Conservation (phyloP, 2,888 invertebrate genomes). For the Pheosia tremula region DNA sequence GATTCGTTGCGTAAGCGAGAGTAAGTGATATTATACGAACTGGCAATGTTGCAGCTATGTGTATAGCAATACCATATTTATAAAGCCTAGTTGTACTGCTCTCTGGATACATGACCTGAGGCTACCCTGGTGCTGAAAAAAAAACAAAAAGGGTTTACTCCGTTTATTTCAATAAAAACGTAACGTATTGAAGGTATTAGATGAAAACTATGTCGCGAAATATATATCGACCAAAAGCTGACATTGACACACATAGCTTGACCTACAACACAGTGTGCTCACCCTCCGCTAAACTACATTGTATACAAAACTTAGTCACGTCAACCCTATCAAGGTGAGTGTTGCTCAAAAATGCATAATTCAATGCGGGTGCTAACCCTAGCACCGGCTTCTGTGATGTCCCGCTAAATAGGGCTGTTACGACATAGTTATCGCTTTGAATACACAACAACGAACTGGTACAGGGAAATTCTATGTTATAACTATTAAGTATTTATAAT, state of each 20-base stretch:
- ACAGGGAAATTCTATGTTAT: too few species aligned
- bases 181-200: too few species aligned
- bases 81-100: too few species aligned
- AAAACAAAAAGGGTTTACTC: too few species aligned
- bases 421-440: neutral
- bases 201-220: too few species aligned
- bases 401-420: constrained; percentile 1
- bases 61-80: neutral
- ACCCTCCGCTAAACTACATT: neutral
- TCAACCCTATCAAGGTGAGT: constrained; percentile 3
- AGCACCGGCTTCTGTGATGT: constrained; percentile 4
- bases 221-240: neutral
- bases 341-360: constrained; percentile 2
- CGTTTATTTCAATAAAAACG: too few species aligned
- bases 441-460: neutral
- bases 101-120: too few species aligned
- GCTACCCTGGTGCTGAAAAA: too few species aligned
- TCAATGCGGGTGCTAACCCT: constrained; percentile 1
- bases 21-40: neutral
- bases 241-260: neutral
- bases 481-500: too few species aligned
- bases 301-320: constrained; percentile 2
- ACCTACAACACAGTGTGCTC: neutral
- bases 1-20: neutral
- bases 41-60: neutral